Evolutionary conservation across 2,113 vertebrate species (phyloP), one percentile per base, ranked within the genome.

Genomic region (Mirounga angustirostris): DNA sequence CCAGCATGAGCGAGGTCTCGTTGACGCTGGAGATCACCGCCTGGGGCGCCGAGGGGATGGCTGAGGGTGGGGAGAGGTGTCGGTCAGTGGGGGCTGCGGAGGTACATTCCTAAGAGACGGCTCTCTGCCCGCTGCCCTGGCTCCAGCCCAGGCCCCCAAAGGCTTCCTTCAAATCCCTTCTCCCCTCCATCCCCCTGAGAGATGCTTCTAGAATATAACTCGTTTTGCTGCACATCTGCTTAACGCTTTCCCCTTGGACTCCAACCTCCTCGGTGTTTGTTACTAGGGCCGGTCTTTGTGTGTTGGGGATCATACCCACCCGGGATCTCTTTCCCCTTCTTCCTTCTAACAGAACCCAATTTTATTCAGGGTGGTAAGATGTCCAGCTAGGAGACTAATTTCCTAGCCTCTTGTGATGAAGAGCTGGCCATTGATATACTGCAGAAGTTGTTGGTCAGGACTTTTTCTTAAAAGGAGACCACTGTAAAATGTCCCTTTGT

Each of bases 1-100:
- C 99, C 65, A 99, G 98, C 99, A 99, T 99, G 98, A 99, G 98
- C 0, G 99, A 99, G 0, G 99, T 99, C 98, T 99, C 99, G 0
- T 99, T 99, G 61, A 99, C 99, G 0, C 99, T 99, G 97, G 99
- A 99, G 98, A 99, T 99, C 86, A 99, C 99, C 0, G 98, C 98
- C 96, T 99, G 99, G 0, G 99, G 99, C 0, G 99, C 99, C 0
- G 99, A 99, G 0, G 99, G 99, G 92, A 99, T 99, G 52, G 99
- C 99, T 99, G 98, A 0, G 10, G 90, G 67, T 65, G 11, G 96
- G 61, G 0, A 78, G n/a, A 73, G 5, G 11, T 1, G 43, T 2
- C 5, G 0, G 63, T 80, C n/a, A 74, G 71, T 18, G 76, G 13
- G 15, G 58, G 74, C 19, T 1, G 5, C 0, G 46, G n/a, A 15